Conservation (phyloP, 2,888 invertebrate species). For the Harpalus rufipes region DNA sequence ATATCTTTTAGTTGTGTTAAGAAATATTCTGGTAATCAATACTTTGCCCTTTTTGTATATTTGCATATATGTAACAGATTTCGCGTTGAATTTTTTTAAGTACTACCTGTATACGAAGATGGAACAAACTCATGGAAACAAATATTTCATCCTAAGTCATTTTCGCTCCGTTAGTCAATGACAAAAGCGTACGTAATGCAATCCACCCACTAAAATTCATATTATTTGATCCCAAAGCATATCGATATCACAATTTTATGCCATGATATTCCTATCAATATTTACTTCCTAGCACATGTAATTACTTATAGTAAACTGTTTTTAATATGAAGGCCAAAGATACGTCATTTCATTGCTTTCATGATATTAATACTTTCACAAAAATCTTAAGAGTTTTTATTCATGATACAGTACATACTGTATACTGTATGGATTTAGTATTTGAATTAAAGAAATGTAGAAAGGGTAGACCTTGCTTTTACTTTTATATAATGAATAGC, state of each 20-base stretch:
- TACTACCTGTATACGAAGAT: not conserved
- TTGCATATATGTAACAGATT: no score
- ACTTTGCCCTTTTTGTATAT: no score
- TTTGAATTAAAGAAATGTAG: not conserved
- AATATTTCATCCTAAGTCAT: slow-evolving; percentile 17
- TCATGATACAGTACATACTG: not conserved
- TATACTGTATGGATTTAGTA: not conserved
- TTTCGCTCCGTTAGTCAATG: slow-evolving; percentile 18
- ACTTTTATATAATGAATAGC: not conserved
- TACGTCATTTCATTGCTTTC: slow-evolving; percentile 66
- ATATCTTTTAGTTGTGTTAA: no score
- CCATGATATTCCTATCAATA: slow-evolving; percentile 42
- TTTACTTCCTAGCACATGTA: slow-evolving; percentile 60
- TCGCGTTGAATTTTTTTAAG: not conserved
- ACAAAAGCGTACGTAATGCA: slow-evolving; percentile 34
- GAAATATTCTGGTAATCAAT: no score
- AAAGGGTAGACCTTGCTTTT: not conserved
- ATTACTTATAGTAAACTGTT: slow-evolving; percentile 66
- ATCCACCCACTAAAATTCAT: slow-evolving; percentile 35
- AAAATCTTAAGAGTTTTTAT: slow-evolving; percentile 61
- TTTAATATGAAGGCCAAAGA: slow-evolving; percentile 66
- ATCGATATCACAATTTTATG: slow-evolving; percentile 5
- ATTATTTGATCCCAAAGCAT: slow-evolving; percentile 28
- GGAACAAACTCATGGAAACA: slow-evolving; percentile 2
- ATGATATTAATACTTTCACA: slow-evolving; percentile 66